These are phyloP conservation scores for Scrobipalpa atriplicella DNA, from an alignment of 2,888 invertebrate genomes.

Conservation along the genomic window DNA sequence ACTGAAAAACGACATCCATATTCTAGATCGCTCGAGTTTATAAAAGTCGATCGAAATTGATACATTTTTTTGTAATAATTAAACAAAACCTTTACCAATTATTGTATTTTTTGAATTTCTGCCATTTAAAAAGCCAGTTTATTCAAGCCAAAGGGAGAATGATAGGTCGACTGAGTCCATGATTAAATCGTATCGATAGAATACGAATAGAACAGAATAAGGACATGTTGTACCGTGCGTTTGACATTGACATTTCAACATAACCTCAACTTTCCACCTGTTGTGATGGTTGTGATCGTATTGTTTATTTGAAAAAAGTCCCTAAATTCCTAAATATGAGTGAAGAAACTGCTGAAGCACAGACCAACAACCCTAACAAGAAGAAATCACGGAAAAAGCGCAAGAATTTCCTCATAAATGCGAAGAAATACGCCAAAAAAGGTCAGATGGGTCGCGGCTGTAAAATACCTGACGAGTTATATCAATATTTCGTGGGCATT, in stretches of 20 bases:
- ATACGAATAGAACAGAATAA: background rate
- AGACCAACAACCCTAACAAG: slow-evolving; percentile 49
- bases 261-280: slow-evolving; percentile 43
- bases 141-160: too few relatives aligned
- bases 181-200: too few relatives aligned
- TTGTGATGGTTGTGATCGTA: slow-evolving; percentile 23
- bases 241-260: slow-evolving; percentile 37
- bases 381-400: slow-evolving; percentile 84
- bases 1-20: too few relatives aligned
- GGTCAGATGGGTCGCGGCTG: slow-evolving; percentile 88
- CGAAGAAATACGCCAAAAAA: slow-evolving; percentile 89
- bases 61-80: too few relatives aligned
- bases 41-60: too few relatives aligned
- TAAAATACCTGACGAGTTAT: slow-evolving; percentile 87
- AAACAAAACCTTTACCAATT: too few relatives aligned
- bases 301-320: background rate
- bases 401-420: slow-evolving; percentile 86
- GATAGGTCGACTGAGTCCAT: too few relatives aligned
- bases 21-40: too few relatives aligned
- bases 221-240: background rate
- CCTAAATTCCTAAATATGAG: slow-evolving; percentile 49
- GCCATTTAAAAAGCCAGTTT: too few relatives aligned
- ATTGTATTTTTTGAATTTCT: too few relatives aligned
- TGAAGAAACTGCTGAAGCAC: slow-evolving; percentile 47
- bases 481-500: slow-evolving; percentile 89